These are phyloP conservation scores for Spheniscus mendiculus DNA, from an alignment of 2,113 vertebrate genomes.

Conservation along the genomic window DNA sequence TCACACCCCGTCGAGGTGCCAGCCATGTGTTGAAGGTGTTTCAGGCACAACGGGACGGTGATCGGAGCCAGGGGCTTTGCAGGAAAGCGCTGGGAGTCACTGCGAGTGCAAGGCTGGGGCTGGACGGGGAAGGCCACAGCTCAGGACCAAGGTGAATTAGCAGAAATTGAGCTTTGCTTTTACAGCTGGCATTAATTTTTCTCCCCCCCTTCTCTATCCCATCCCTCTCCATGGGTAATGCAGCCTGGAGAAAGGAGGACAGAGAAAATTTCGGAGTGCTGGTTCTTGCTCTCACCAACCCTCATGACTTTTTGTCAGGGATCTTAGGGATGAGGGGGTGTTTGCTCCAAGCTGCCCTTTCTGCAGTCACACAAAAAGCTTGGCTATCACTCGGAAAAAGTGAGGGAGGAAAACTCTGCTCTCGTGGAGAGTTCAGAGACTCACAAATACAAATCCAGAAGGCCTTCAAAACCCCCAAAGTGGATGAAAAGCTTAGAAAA, in stretches of 20 bases:
- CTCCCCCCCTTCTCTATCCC: not conserved
- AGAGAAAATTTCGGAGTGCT: not conserved
- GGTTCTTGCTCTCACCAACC: not conserved
- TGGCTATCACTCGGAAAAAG: not conserved
- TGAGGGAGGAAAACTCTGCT: not conserved
- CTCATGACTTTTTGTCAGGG: not conserved
- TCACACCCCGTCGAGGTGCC: not conserved
- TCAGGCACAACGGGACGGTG: not conserved
- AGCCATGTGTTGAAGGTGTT: not conserved
- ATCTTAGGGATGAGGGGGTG: not conserved
- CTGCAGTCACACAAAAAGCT: not conserved
- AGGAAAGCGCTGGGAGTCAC: not conserved
- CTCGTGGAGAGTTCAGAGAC: no score
- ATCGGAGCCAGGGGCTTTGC: not conserved
- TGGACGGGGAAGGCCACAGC: not conserved
- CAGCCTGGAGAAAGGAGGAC: not conserved
- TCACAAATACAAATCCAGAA: not conserved
- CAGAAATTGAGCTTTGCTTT: not conserved
- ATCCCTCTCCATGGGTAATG: not conserved
- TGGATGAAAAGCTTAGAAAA: not conserved
- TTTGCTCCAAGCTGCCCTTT: not conserved
- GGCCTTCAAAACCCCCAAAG: not conserved
- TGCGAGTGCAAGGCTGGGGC: not conserved
- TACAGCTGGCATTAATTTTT: not conserved
- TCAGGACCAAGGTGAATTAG: not conserved